Evolutionary conservation across 2,888 invertebrate genomes (phyloP), one percentile per base, ranked within the genome.

Genomic region (Drosophila subsilvestris): DNA sequence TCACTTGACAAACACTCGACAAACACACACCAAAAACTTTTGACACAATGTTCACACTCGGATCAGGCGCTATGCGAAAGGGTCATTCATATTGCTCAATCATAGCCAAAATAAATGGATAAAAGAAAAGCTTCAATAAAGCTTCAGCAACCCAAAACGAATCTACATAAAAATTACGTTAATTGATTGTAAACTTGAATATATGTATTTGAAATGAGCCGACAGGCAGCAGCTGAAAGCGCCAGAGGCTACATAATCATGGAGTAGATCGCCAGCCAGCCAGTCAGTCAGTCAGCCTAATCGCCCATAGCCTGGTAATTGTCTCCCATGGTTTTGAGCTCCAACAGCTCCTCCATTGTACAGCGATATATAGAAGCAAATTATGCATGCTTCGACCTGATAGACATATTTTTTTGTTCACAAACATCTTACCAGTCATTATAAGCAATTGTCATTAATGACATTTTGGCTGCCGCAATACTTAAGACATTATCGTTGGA

Each of bases 361-460:
- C 56, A 22, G n/a, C 22, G 54, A 49, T 37, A 49, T 66, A 48
- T 37, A 37, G 37, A 62, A 55, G 84, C 70, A 84, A 80, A 84
- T 88, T 80, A 81, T 76, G 70, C 75, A 75, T 66, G 82, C 88
- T 68, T 14, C 43, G 58, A 69, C 56, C 69, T 63, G 74, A 70
- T 66, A 65, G 69, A 54, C 54, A 17, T 37, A 48, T 9, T 25
- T 32, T 37, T 27, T 55, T 56, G 20, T 70, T 58, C 71, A 66
- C 77, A 75, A 76, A 56, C 70, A 48, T 56, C 66, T 69, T 44
- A 69, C 66, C 50, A 89, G 84, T 84, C 88, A 89, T 89, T 84
- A 84, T 79, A 70, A 61, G 85, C 88, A 84, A 89, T 84, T 84
- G 84, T 82, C 84, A 85, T 89, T 84, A 84, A 89, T 89, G 89